Evolutionary conservation across 2,888 invertebrate species (phyloP).

Genomic region (Agrochola lychnidis): DNA sequence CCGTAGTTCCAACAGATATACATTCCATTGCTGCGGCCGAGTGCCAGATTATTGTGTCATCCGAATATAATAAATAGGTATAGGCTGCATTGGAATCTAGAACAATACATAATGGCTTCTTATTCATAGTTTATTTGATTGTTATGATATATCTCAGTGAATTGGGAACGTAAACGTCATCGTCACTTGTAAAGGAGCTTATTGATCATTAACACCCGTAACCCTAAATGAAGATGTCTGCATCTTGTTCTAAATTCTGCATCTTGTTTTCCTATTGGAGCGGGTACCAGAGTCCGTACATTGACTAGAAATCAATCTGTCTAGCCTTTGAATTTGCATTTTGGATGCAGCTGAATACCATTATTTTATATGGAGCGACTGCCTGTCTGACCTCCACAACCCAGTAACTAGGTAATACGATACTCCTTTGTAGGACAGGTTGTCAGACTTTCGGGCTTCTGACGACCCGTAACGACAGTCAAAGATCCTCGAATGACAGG

Average conservation of each 20-base stretch:
- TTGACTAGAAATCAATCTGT: not conserved
- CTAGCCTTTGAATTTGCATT: too few relatives aligned
- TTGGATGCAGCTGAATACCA: too few relatives aligned
- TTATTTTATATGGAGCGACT: too few relatives aligned
- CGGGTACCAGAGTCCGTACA: not conserved
- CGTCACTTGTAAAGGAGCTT: not conserved
- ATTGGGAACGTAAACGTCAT: not conserved
- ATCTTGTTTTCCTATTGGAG: not conserved
- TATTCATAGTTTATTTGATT: not conserved
- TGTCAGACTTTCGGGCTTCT: too few relatives aligned
- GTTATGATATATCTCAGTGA: not conserved
- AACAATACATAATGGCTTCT: slow-evolving; percentile 29
- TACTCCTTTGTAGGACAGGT: too few relatives aligned
- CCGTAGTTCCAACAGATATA: slow-evolving; percentile 18
- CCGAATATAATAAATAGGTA: slow-evolving; percentile 23
- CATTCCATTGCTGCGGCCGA: slow-evolving; percentile 31
- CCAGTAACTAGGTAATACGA: too few relatives aligned
- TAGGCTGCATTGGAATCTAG: slow-evolving; percentile 46
- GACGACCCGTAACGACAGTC: too few relatives aligned
- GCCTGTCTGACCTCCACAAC: too few relatives aligned
- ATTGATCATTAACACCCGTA: not conserved
- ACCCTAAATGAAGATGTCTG: not conserved
- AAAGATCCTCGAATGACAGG: too few relatives aligned
- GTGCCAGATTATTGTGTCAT: slow-evolving; percentile 58
- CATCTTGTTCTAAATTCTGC: not conserved